Base-by-base conservation (phyloP, 2,113 vertebrate species). In the Misgurnus anguillicaudatus region DNA sequence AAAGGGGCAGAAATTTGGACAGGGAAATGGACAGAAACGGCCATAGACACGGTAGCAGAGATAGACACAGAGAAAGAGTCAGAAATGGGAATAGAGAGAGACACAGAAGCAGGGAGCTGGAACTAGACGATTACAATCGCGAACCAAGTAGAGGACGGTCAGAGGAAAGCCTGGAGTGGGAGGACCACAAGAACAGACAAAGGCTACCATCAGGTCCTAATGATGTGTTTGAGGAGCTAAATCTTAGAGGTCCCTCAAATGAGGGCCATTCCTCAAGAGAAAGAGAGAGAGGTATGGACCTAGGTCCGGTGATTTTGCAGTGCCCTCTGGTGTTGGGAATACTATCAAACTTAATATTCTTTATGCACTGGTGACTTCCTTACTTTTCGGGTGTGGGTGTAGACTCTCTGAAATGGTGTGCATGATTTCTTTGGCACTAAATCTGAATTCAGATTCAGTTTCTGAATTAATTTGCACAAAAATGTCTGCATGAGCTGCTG, bases 261-360 rank as follows among this genome's bases (percentile, higher is more conserved):
- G 79, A 85, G 10, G 65, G 53, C 8, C n/a, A 48, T 41, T 74
- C 73, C 76, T 86, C 47, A 67, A 83, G 5, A 58, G 89, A 92
- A 57, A 76, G 5, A 58, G 89, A 92, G 58, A 76, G 94, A 98
- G 97, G 97, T 98, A 98, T 94, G 89, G 53, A 36, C 55, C 80
- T 19, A 80, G 82, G 79, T 69, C 78, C 38, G 57, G 68, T 62
- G 41, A 58, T 63, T 82, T 74, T 90, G 86, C 83, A 83, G 89
- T 87, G 84, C 55, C 42, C 58, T 68, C 76, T 76, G 83, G 83
- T 84, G 83, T 65, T 71, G 71, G 80, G 76, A 38, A 55, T 79
- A 55, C 66, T 71, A 51, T 51, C 61, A 77, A 71, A 5, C 1
- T 77, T 53, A 67, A n/a, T 24, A 78, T 42, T 77, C 24, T 24